These are phyloP conservation scores for Troides aeacus DNA, from an alignment of 2,888 invertebrate species.

Conservation along the genomic window DNA sequence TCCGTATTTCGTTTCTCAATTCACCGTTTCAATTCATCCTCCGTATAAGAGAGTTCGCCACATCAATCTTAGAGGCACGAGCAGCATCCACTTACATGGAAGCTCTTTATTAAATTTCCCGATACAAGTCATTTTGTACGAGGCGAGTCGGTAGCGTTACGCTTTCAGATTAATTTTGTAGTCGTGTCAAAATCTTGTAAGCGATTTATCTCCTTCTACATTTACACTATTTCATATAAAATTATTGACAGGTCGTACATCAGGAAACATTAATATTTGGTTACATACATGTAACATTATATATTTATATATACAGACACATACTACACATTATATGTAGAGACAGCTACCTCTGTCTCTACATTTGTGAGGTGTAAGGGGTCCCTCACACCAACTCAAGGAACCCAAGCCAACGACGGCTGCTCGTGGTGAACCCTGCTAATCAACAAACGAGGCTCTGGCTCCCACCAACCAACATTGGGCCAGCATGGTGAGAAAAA, in stretches of 20 bases:
- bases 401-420: too few species aligned
- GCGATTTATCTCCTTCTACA: constrained; percentile 5
- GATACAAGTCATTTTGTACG: constrained; percentile 29
- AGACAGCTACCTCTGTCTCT: too few species aligned
- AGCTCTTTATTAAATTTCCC: constrained; percentile 30
- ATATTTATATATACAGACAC: too few species aligned
- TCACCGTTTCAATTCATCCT: constrained; percentile 20
- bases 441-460: too few species aligned
- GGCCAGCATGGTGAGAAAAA: too few species aligned
- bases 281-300: too few species aligned
- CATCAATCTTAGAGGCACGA: constrained; percentile 28
- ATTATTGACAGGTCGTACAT: not conserved
- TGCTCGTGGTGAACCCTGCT: too few species aligned
- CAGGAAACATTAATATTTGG: not conserved
- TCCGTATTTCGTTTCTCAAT: constrained; percentile 26
- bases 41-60: constrained; percentile 23
- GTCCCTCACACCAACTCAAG: too few species aligned
- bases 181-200: constrained; percentile 13
- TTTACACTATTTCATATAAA: not conserved
- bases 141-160: constrained; percentile 20
- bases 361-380: too few species aligned
- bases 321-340: too few species aligned
- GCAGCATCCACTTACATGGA: constrained; percentile 23
- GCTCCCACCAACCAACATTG: too few species aligned
- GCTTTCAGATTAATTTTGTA: constrained; percentile 23